Percentiles rank a stretch among this genome's conserved stretches.
Evolutionary conservation across 2,113 vertebrate genomes (phyloP).

Genomic region (Platichthys stellatus): DNA sequence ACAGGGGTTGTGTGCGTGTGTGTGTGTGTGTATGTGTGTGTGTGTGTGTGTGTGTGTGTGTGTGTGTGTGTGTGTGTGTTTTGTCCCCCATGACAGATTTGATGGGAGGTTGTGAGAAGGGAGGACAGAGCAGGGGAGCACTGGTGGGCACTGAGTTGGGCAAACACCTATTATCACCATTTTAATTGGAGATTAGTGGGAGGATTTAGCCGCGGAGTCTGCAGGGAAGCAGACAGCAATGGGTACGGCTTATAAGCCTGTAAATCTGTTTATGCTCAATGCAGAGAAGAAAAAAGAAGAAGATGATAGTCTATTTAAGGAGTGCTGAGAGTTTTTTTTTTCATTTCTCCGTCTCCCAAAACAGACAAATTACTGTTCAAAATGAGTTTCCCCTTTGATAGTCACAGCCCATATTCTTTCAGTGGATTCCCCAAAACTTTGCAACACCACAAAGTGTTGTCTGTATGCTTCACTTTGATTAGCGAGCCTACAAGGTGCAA

Average conservation of each 20-base stretch:
- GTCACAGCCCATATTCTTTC: slow-evolving; percentile 46
- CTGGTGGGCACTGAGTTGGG: slow-evolving; percentile 64
- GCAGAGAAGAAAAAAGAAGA: slow-evolving; percentile 14
- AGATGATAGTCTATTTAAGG: slow-evolving; percentile 3
- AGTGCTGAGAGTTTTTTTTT: slow-evolving; percentile 7
- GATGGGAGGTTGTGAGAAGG: slow-evolving; percentile 42
- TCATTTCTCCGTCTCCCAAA: slow-evolving; percentile 1
- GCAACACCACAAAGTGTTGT: neutral
- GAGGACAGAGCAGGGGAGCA: slow-evolving; percentile 42
- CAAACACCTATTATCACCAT: slow-evolving; percentile 76
- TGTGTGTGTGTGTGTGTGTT: too few relatives aligned
- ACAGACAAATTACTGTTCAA: slow-evolving; percentile 41
- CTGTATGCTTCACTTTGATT: neutral
- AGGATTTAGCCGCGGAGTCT: slow-evolving; percentile 63
- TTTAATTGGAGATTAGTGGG: slow-evolving; percentile 79
- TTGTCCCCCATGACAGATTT: slow-evolving; percentile 58
- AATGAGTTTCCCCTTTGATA: slow-evolving; percentile 46
- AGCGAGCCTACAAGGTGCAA: neutral
- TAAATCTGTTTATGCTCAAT: slow-evolving; percentile 43
- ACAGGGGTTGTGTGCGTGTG: slow-evolving; percentile 1
- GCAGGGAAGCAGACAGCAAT: slow-evolving; percentile 43
- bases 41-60: neutral
- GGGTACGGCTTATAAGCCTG: slow-evolving; percentile 16
- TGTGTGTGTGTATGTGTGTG: slow-evolving; percentile 24
- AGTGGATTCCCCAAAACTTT: slow-evolving; percentile 13